Percentiles rank a stretch among this genome's conserved stretches.
These are phyloP conservation scores for Papilio glaucus DNA, from an alignment of 1,140 invertebrate genomes.

Conservation along the genomic window DNA sequence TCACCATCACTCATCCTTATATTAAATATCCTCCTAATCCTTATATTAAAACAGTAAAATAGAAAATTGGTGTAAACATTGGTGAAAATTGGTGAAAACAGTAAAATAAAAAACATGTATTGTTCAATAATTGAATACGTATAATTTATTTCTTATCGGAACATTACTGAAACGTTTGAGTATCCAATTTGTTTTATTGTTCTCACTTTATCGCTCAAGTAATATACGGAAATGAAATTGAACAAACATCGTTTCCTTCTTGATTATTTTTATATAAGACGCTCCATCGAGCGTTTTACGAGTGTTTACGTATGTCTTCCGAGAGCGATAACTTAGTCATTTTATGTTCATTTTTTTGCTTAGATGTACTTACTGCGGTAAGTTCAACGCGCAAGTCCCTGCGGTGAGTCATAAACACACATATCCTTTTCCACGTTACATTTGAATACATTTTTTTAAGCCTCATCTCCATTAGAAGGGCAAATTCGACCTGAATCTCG, in stretches of 20 bases:
- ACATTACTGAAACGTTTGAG: constrained; percentile 38
- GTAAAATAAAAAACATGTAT: constrained; percentile 18
- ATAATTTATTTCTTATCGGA: constrained; percentile 18
- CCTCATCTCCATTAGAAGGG: constrained; percentile 43
- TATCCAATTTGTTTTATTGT: constrained; percentile 31
- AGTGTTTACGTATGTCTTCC: constrained; percentile 74
- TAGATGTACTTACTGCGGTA: constrained; percentile 63
- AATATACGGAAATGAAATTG: constrained; percentile 32
- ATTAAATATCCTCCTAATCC: too few species aligned
- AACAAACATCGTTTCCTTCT: constrained; percentile 59
- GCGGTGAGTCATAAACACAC: constrained; percentile 73
- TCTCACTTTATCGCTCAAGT: constrained; percentile 19
- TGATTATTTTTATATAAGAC: constrained; percentile 79
- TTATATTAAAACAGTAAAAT: constrained; percentile 22
- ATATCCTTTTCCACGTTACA: constrained; percentile 71
- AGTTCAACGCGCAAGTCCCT: constrained; percentile 71
- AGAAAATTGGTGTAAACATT: too few species aligned
- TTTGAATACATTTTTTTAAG: constrained; percentile 64
- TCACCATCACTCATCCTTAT: constrained; percentile 7
- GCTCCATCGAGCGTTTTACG: constrained; percentile 75
- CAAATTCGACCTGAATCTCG: constrained; percentile 36
- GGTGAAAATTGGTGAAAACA: too few species aligned
- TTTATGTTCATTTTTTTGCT: constrained; percentile 78
- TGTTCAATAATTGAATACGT: constrained; percentile 26
- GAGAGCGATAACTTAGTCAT: constrained; percentile 81